These are phyloP conservation scores for Spodoptera litura DNA, from an alignment of 1,140 invertebrate species.

Conservation along the genomic window DNA sequence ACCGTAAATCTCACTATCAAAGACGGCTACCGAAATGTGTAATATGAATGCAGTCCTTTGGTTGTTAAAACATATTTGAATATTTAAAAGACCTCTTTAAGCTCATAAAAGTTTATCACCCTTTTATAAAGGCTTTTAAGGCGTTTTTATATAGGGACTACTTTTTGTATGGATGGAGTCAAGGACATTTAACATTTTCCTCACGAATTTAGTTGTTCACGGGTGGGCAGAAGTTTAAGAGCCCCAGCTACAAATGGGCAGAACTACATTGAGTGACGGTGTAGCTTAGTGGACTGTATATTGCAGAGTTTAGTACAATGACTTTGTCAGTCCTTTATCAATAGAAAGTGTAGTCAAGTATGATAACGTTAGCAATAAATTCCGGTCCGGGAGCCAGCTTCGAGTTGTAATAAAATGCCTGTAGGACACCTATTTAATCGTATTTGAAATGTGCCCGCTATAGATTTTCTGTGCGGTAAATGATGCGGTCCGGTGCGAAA, in stretches of 20 bases:
- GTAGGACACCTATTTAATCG: conserved; percentile 50
- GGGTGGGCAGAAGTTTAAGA: conserved; percentile 14
- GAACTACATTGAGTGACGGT: background rate
- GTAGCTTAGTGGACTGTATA: background rate
- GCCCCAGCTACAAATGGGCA: background rate
- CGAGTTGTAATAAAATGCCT: conserved; percentile 38
- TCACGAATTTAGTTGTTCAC: conserved; percentile 24
- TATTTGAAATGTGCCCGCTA: conserved; percentile 57
- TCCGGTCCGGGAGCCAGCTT: background rate
- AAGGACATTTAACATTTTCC: conserved; percentile 33
- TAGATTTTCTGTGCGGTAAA: conserved; percentile 63
- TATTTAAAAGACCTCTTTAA: conserved; percentile 43
- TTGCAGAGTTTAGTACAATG: background rate
- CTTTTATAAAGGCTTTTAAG: conserved; percentile 42
- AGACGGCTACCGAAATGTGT: conserved; percentile 5
- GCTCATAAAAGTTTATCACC: conserved; percentile 45
- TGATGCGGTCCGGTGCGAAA: conserved; percentile 63
- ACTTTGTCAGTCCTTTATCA: background rate
- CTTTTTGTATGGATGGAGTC: conserved; percentile 19
- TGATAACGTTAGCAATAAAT: background rate
- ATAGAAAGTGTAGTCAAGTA: background rate
- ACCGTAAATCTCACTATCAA: background rate
- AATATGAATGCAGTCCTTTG: conserved; percentile 34
- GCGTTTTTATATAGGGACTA: conserved; percentile 29
- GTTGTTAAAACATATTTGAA: conserved; percentile 45